phyloP scores from a whole-genome alignment of 2,797 vertebrate species.

The Acrossocheilus fasciatus region DNA sequence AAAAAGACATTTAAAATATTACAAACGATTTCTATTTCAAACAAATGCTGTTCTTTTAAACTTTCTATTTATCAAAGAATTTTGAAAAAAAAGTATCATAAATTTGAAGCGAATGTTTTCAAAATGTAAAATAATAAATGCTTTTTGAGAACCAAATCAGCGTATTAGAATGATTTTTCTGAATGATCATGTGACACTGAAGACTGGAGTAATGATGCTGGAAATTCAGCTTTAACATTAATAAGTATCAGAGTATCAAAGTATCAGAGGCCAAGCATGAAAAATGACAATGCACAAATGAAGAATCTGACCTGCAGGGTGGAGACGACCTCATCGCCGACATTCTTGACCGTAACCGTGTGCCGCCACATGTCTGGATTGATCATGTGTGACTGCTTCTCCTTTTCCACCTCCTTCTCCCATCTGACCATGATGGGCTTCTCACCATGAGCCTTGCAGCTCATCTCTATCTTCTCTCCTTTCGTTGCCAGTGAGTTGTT shows the following conservation, averaged over 20 bases:
- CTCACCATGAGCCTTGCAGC: slow-evolving; percentile 93
- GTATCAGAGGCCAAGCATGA: not conserved
- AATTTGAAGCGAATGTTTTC: not conserved
- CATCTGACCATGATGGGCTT: slow-evolving; percentile 98
- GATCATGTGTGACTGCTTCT: slow-evolving; percentile 84
- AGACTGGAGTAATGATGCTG: not conserved
- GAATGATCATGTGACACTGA: not conserved
- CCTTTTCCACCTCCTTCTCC: slow-evolving; percentile 97
- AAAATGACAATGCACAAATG: not conserved
- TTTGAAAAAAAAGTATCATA: not conserved
- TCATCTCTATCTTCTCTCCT: slow-evolving; percentile 96
- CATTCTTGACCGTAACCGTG: slow-evolving; percentile 93
- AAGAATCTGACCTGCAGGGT: slow-evolving; percentile 85
- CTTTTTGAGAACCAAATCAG: not conserved
- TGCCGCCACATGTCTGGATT: slow-evolving; percentile 94
- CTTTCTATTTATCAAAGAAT: not conserved
- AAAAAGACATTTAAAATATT: too few species aligned
- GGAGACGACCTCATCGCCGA: slow-evolving; percentile 94
- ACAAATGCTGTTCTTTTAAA: not conserved
- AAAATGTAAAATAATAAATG: not conserved
- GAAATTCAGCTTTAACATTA: not conserved
- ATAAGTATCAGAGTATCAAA: not conserved
- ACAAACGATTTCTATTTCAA: not conserved
- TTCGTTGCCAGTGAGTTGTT: slow-evolving; percentile 97
- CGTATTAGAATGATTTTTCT: not conserved